These are phyloP conservation scores for Lytechinus variegatus DNA, from an alignment of 35 echinoderm and acorn worm species.

Conservation along the genomic window DNA sequence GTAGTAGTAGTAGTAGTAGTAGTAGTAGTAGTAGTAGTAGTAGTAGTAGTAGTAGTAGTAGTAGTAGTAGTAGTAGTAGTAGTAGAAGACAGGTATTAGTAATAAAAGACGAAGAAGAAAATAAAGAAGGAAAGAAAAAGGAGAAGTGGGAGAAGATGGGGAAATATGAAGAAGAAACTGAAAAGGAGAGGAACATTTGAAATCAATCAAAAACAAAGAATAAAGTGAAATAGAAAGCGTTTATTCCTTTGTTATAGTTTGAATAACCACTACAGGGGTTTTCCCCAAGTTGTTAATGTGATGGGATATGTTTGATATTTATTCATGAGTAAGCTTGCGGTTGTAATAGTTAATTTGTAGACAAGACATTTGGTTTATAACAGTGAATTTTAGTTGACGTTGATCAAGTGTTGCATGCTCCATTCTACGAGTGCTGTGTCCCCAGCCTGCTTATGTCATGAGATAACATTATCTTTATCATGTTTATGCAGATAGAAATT, in stretches of 20 bases:
- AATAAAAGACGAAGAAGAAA: too few species aligned
- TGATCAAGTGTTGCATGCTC: background rate
- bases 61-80: too few species aligned
- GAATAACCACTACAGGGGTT: background rate
- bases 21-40: too few species aligned
- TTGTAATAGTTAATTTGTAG: background rate
- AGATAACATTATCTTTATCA: background rate
- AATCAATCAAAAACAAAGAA: too few species aligned
- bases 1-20: too few species aligned
- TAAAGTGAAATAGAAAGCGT: too few species aligned
- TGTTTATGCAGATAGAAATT: background rate
- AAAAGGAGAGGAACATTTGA: too few species aligned
- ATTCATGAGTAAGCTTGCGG: background rate
- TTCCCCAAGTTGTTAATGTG: background rate
- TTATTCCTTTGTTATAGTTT: background rate
- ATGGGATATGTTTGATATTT: background rate
- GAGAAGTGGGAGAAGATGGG: too few species aligned
- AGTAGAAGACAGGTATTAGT: too few species aligned
- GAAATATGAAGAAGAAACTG: too few species aligned
- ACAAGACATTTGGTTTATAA: background rate
- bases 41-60: too few species aligned
- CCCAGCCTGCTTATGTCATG: background rate
- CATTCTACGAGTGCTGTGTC: background rate
- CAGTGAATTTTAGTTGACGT: background rate
- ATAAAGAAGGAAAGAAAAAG: too few species aligned